Evolutionary conservation across 2,888 invertebrate genomes (phyloP).

Genomic region (Callyntrura guangdongensis): DNA sequence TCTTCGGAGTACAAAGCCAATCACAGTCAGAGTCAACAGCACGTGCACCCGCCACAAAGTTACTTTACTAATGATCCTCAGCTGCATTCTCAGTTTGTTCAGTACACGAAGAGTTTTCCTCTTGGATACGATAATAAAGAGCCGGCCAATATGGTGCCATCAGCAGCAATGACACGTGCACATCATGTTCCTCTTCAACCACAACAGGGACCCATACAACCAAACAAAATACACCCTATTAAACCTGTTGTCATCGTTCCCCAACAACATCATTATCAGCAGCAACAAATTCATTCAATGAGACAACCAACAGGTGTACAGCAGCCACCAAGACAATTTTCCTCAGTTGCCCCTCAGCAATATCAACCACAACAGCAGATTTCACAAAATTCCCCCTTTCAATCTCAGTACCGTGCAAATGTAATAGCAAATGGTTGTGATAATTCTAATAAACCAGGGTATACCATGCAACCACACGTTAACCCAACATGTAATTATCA

Average conservation of each 20-base stretch:
- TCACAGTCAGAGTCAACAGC: conserved; percentile 47
- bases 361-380: conserved; percentile 19
- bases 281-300: conserved; percentile 22
- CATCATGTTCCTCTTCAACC: neutral
- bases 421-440: conserved; percentile 68
- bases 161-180: conserved; percentile 29
- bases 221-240: neutral
- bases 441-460: conserved; percentile 8
- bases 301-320: conserved; percentile 50
- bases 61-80: conserved; percentile 83
- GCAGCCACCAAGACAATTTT: conserved; percentile 35
- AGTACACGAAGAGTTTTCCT: conserved; percentile 81
- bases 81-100: conserved; percentile 83
- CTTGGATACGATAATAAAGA: conserved; percentile 36
- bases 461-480: neutral
- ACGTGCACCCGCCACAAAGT: conserved; percentile 51
- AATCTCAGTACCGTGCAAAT: conserved; percentile 55
- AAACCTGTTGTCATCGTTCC: conserved; percentile 1
- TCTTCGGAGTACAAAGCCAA: conserved; percentile 75
- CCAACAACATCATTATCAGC: conserved; percentile 35
- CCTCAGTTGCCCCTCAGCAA: conserved; percentile 23
- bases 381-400: conserved; percentile 20
- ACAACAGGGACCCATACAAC: neutral
- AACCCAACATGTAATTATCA: neutral
- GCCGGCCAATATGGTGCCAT: neutral